phyloP scores from a whole-genome alignment of 2,113 vertebrate genomes.

The Columba janthina region DNA sequence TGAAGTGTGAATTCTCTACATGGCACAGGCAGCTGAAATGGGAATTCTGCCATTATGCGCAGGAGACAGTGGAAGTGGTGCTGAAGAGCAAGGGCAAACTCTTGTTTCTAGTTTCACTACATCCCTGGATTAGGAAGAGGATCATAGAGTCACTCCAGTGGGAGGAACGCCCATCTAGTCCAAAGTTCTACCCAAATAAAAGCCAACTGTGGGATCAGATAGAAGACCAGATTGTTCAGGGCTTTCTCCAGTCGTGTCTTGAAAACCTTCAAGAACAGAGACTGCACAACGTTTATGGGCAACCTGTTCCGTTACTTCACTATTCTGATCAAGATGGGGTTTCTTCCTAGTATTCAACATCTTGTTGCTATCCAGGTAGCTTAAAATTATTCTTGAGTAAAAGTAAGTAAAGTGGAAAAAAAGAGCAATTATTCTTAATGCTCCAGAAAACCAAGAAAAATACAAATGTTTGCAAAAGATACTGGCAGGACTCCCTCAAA shows the following conservation, averaged over 20 bases:
- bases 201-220: background rate
- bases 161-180: background rate
- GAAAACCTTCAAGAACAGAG: background rate
- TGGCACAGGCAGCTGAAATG: background rate
- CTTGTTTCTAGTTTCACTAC: background rate
- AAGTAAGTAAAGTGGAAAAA: background rate
- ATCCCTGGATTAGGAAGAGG: background rate
- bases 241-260: background rate
- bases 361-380: background rate
- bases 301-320: background rate
- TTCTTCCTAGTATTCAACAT: background rate
- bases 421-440: background rate
- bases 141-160: background rate
- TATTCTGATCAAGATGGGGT: fast-evolving
- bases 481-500: background rate
- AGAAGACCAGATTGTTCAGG: background rate
- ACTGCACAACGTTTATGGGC: background rate
- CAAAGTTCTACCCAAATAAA: background rate
- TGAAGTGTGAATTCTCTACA: background rate
- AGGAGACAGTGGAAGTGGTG: background rate
- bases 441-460: background rate
- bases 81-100: background rate
- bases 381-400: background rate
- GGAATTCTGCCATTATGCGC: background rate
- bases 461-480: background rate